These are phyloP conservation scores for Ephialtes manifestator DNA, from an alignment of 2,888 invertebrate species.

Conservation along the genomic window DNA sequence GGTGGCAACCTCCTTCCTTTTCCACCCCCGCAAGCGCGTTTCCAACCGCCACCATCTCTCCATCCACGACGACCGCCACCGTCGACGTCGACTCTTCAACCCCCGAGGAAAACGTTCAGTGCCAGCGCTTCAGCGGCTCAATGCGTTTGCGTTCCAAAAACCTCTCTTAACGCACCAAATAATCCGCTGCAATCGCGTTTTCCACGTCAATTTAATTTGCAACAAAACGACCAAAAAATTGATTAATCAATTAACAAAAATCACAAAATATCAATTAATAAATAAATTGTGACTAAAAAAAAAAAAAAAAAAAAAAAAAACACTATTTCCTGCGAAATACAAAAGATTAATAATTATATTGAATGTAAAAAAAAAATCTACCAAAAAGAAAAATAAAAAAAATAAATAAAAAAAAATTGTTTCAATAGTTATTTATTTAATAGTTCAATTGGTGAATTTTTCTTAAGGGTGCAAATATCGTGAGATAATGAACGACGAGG, in stretches of 20 bases:
- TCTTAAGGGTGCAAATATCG: background rate
- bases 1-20: slow-evolving; percentile 27
- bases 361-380: no score
- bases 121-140: slow-evolving; percentile 82
- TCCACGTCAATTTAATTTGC: background rate
- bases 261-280: background rate
- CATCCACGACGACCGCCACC: slow-evolving; percentile 64
- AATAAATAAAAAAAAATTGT: background rate
- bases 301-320: background rate
- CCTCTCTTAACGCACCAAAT: slow-evolving; percentile 4
- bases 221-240: background rate
- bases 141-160: slow-evolving; percentile 72
- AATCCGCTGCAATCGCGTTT: background rate
- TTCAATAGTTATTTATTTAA: no score
- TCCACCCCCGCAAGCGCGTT: slow-evolving; percentile 30
- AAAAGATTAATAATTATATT: no score
- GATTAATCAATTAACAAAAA: background rate
- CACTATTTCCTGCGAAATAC: no score
- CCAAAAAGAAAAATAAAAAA: background rate
- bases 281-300: background rate
- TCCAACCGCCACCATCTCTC: slow-evolving; percentile 15
- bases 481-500: slow-evolving; percentile 26
- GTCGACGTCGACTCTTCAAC: slow-evolving; percentile 76
- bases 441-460: no score
- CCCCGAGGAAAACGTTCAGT: slow-evolving; percentile 78